These are phyloP conservation scores for Drosophila malerkotliana DNA, from an alignment of 1,140 invertebrate genomes.

Conservation along the genomic window DNA sequence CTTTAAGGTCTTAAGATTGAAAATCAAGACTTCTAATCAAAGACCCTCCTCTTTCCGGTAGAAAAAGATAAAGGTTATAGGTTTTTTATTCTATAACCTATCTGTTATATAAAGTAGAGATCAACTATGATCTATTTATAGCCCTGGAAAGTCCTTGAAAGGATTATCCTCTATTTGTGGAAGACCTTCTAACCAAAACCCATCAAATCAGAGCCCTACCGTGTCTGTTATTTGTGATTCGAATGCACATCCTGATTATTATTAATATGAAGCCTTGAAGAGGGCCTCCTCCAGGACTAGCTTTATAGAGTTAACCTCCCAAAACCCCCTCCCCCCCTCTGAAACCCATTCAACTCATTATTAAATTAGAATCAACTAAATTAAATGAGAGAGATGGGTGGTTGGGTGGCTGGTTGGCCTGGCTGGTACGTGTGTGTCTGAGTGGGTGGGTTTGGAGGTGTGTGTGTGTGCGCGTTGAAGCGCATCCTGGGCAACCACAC, in stretches of 20 bases:
- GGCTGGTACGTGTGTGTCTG: slow-evolving; percentile 12
- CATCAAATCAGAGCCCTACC: background rate
- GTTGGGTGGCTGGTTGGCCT: slow-evolving; percentile 3
- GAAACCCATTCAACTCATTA: slow-evolving; percentile 59
- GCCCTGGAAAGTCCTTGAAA: no score
- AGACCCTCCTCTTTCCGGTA: no score
- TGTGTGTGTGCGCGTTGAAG: slow-evolving; percentile 65
- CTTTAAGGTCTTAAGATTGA: no score
- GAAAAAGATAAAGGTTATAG: no score
- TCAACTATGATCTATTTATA: no score
- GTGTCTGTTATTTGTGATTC: background rate
- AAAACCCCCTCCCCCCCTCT: background rate
- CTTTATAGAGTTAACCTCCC: no score
- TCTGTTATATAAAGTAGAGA: no score
- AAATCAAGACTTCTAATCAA: no score
- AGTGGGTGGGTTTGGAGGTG: slow-evolving; percentile 35
- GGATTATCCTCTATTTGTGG: no score
- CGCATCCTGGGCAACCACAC: slow-evolving; percentile 53
- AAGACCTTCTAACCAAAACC: background rate
- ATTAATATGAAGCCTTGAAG: slow-evolving; percentile 38
- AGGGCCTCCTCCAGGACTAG: slow-evolving; percentile 1
- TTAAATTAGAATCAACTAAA: slow-evolving; percentile 76
- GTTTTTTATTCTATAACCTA: no score
- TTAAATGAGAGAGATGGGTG: slow-evolving; percentile 50
- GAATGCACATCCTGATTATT: slow-evolving; percentile 37